Base-by-base conservation (phyloP, 2,888 invertebrate species). In the Ophonus ardosiacus region DNA sequence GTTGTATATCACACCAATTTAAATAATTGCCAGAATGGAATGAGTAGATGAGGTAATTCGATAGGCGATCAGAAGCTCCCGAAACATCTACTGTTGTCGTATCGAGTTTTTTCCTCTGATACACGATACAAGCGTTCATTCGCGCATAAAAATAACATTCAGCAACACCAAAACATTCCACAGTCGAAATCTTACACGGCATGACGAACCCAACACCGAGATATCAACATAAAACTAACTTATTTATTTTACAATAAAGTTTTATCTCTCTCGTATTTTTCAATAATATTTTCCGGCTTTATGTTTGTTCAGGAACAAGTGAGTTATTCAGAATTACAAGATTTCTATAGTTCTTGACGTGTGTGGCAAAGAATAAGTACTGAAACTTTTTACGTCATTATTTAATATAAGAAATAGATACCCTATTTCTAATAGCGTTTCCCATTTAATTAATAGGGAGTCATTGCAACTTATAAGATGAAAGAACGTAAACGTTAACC, bases 1-100 rank as follows among this genome's bases (percentile, higher is more conserved):
- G 83, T 83, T 83, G 43, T 83, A 83, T 83, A 57, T 76, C 83
- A 76, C 83, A 83, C 83, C 76, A 76, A 83, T 83, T 83, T 83
- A 83, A 74, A 83, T 83, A 83, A 83, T 83, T 83, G 76, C 76
- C 24, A 59, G 57, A 83, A 83, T 76, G 61, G 83, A 76, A 59
- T 61, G 83, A 56, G 57, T 31, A 15, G 76, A 82, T 21, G 24
- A 24, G 24, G 78, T 78, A 78, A 78, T 38, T 38, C 24, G 57
- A 78, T 57, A 24, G 15, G 24, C 31, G 31, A 59, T 78, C 31
- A 59, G 59, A 78, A 24, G 57, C 78, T 31, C 56, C 78, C 56
- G 56, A 59, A 76, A 78, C 56, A 57, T 78, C 31, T 59, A 78
- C 24, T 74, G 74, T 51, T 74, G 56, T 74, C 76, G 76, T 51